Base-by-base conservation (phyloP, 2,888 invertebrate species). In the Hirtodrosophila duncani region DNA sequence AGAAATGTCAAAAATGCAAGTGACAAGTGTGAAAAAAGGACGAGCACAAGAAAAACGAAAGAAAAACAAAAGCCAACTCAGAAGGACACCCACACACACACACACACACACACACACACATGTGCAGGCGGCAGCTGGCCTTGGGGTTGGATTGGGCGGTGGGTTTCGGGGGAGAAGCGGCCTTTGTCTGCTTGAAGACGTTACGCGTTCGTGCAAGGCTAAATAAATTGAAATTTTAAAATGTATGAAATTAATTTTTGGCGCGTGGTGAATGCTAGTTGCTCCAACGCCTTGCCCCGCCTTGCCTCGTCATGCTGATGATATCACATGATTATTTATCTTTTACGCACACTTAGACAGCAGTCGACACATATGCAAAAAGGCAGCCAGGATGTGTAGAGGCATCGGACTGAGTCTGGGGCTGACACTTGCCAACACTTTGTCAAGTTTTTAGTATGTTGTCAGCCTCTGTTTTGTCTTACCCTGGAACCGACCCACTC, bases 171-270 rank as follows among this genome's bases (percentile, higher is more conserved):
- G n/a, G 20, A 7, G 16, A 14, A 41, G 14, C 26, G n/a, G 31
- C 24, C 38, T 11, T 45, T 58, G 63, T 60, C 65, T 72, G 67
- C 69, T 64, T 59, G 67, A 64, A 74, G 75, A 70, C 64, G 59
- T 59, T 62, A 70, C 67, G 75, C 75, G 72, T 67, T 77, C 80
- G 80, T 69, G 75, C 75, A 59, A 31, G 41, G 60, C 68, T 66
- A 78, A 82, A 81, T 82, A 78, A 81, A 83, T 82, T 72, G 77
- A 83, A 83, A 83, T 75, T 82, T 81, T 75, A 75, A 75, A 75
- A 79, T 79, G 77, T 81, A 72, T 79, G 78, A 78, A 81, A 75
- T 81, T 75, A 78, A 75, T 75, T 64, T 78, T 74, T 70, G 67
- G 65, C 67, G 38, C 41, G 21, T 26, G 55, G 41, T 38, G 45